phyloP scores from a whole-genome alignment of 2,113 vertebrate species.

The Micronycteris hirsuta region DNA sequence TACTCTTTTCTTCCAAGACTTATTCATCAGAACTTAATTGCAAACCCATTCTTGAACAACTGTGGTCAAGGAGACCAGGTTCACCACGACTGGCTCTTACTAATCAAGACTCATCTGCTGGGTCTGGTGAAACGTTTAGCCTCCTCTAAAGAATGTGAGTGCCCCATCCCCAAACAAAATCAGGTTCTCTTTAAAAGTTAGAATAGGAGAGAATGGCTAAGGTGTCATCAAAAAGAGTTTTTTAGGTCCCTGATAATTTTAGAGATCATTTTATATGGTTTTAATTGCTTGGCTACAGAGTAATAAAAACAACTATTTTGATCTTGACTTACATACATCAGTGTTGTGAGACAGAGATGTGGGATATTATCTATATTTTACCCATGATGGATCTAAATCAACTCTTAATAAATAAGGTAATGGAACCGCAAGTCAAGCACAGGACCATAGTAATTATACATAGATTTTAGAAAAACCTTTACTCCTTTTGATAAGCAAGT shows the following conservation, averaged over 20 bases:
- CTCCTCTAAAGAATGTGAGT: background rate
- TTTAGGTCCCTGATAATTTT: background rate
- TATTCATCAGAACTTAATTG: background rate
- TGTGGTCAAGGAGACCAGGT: background rate
- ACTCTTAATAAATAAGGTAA: background rate
- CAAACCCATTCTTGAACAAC: background rate
- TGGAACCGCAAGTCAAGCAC: background rate
- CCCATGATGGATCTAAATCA: background rate
- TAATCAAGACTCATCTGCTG: background rate
- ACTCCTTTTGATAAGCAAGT: background rate
- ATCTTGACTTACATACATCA: background rate
- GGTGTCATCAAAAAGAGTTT: background rate
- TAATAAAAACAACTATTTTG: background rate
- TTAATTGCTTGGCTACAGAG: conserved; percentile 3
- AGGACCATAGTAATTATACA: background rate
- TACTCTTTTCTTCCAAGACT: background rate
- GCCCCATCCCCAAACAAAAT: background rate
- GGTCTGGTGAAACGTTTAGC: background rate
- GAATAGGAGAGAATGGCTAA: background rate
- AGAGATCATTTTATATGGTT: background rate
- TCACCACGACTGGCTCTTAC: background rate
- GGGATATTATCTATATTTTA: background rate
- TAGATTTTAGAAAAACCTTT: background rate
- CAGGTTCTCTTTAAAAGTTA: background rate
- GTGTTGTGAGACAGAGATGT: background rate